Conservation (phyloP, 2,113 vertebrate species). For the Alosa alosa region DNA sequence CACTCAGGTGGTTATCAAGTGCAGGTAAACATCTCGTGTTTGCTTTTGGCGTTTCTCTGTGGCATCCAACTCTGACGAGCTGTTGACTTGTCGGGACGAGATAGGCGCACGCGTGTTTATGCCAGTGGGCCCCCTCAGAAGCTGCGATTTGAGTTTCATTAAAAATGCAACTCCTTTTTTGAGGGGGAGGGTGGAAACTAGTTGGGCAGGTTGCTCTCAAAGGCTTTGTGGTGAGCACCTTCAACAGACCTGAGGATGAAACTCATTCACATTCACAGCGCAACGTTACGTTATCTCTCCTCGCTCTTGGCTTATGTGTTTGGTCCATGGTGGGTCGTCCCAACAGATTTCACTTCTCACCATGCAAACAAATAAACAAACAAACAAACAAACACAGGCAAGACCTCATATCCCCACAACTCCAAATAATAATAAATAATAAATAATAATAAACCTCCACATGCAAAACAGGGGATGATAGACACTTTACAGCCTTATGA, state of each 20-base stretch:
- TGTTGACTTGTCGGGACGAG: background rate
- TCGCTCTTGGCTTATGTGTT: constrained; percentile 1
- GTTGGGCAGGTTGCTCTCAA: background rate
- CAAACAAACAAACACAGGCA: constrained; percentile 21
- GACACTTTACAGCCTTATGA: background rate
- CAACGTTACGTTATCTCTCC: background rate
- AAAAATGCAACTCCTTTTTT: constrained; percentile 17
- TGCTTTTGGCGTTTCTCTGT: background rate
- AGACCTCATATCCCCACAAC: background rate
- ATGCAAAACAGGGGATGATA: constrained; percentile 20
- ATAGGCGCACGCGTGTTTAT: background rate
- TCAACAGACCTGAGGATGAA: background rate
- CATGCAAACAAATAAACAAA: background rate
- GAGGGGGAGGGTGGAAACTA: background rate
- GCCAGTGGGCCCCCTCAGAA: constrained; percentile 4
- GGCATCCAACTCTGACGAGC: constrained; percentile 1
- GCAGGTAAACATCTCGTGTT: constrained; percentile 1
- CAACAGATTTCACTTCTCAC: background rate
- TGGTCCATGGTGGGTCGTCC: background rate
- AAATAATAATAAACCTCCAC: background rate
- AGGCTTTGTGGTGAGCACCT: background rate
- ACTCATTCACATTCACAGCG: constrained; percentile 5
- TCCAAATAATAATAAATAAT: background rate
- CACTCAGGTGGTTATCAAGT: background rate
- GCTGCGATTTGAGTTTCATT: constrained; percentile 8